Percentiles rank a stretch among this genome's conserved stretches.
phyloP scores from a whole-genome alignment of 37 sponge, comb jelly and placozoan species.

The Corticium candelabrum region DNA sequence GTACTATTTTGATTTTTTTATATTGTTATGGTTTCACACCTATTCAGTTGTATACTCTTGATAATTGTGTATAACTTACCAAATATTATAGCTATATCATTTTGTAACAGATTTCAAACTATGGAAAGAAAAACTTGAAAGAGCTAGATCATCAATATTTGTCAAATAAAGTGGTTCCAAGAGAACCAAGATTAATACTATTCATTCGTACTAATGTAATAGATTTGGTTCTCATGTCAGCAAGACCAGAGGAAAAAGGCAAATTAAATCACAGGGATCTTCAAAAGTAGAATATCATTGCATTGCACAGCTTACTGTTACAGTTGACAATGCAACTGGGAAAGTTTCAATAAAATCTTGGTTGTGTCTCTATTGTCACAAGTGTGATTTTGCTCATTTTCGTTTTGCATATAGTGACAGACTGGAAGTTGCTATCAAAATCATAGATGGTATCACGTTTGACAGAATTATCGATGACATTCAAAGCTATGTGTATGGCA shows the following conservation, averaged over 20 bases:
- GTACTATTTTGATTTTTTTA: too few relatives aligned
- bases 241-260: not conserved
- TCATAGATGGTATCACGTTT: not conserved
- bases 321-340: not conserved
- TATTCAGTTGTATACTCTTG: too few relatives aligned
- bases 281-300: not conserved
- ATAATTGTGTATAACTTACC: too few relatives aligned
- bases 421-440: not conserved
- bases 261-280: not conserved
- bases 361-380: not conserved
- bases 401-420: not conserved
- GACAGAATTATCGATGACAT: not conserved
- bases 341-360: not conserved
- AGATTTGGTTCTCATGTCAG: not conserved
- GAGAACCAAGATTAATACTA: too few relatives aligned
- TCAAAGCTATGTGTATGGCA: not conserved
- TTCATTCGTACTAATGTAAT: too few relatives aligned
- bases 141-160: too few relatives aligned
- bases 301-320: not conserved
- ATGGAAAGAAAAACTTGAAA: too few relatives aligned
- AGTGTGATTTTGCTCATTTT: not conserved
- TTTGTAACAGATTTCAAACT: too few relatives aligned
- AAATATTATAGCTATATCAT: too few relatives aligned
- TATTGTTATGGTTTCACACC: too few relatives aligned
- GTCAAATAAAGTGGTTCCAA: too few relatives aligned